These are phyloP conservation scores for Polia nebulosa DNA, from an alignment of 2,888 invertebrate genomes.

Conservation along the genomic window DNA sequence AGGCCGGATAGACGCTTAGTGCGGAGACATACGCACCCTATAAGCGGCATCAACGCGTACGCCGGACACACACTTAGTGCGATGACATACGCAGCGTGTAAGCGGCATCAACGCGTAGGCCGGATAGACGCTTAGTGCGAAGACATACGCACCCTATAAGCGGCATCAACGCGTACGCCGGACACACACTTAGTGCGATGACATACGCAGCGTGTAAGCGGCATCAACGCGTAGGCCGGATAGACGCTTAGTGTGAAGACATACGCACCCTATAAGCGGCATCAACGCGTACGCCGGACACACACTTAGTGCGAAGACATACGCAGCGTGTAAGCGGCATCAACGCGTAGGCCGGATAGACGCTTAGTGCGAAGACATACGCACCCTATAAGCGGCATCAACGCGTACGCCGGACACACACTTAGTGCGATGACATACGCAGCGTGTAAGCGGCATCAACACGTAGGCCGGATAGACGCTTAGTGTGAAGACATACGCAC, in stretches of 20 bases:
- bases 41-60: background rate
- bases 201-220: background rate
- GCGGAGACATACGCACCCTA: conserved; percentile 8
- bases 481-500: conserved; percentile 14
- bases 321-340: background rate
- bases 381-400: background rate
- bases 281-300: background rate
- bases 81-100: conserved; percentile 5
- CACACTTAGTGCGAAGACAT: conserved; percentile 9
- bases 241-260: conserved; percentile 4
- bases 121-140: conserved; percentile 4
- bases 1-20: background rate
- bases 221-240: background rate
- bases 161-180: background rate
- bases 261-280: background rate
- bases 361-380: conserved; percentile 12
- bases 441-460: background rate
- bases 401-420: background rate
- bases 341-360: background rate
- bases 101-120: background rate
- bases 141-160: background rate
- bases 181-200: conserved; percentile 3
- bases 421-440: conserved; percentile 14
- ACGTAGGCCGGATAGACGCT: background rate
- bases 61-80: conserved; percentile 1